Base-by-base conservation (phyloP, 2,888 invertebrate species). In the Hylaea fasciaria region DNA sequence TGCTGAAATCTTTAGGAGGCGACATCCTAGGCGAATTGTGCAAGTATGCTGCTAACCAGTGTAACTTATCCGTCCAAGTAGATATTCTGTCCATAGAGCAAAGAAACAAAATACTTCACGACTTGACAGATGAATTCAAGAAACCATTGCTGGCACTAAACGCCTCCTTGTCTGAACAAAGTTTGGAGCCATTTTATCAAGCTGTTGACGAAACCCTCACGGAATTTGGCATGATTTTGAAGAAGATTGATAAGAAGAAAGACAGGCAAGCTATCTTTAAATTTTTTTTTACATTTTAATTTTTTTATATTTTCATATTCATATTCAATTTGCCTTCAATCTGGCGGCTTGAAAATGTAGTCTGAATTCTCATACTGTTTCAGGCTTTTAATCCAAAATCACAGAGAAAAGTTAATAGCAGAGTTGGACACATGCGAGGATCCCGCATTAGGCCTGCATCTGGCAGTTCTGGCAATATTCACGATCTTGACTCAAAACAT, bases 221-320 rank as follows among this genome's bases (percentile, higher is more conserved):
- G 14, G 91, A 94, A 50, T 96, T 96, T 80, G 95, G 95, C 62
- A 95, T 97, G 94, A 95, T 96, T 70, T 86, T 97, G 64, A 97
- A 96, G 77, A 98, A 98, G 85, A 93, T 95, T 64, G 98, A 98
- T 81, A 98, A 98, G 83, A 98, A 97, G 82, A 97, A 97, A 80
- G 95, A 96, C 81, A 94, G 90, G 93, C 93, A 75, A 76, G 85
- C 85, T 52, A 16, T 32, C 5, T 37, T 35, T 35, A 11, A 9
- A 35, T 7, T 7, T 28, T 28, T 28, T 28, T 28, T 28, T 28
- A 5, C 3, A 7, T 3, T 7, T 28, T 28, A 5, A 28, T 28
- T 7, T 28, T 3, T 7, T 28, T 28, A 28, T 7, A 3, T 28
- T n/a, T n/a, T n/a, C n/a, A n/a, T n/a, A n/a, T n/a, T n/a, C n/a